Percentiles rank a stretch among this genome's conserved stretches.
Evolutionary conservation across 2,888 invertebrate genomes (phyloP).

Genomic region (Halictus ligatus): DNA sequence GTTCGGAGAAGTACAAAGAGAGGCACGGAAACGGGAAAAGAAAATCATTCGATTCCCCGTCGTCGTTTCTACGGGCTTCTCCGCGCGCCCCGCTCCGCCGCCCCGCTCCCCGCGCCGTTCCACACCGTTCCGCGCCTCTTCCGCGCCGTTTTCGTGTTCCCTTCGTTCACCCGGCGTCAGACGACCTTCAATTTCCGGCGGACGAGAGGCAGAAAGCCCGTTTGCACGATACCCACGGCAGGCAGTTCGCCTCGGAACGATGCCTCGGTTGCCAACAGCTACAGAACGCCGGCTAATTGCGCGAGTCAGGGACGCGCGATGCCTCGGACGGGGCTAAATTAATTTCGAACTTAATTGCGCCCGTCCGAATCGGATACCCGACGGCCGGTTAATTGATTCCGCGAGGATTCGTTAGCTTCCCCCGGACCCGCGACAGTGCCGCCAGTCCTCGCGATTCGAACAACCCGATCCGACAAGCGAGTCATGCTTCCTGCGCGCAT

Average conservation of each 20-base stretch:
- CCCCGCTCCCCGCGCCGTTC: not conserved
- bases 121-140: not conserved
- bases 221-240: constrained; percentile 41
- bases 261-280: constrained; percentile 49
- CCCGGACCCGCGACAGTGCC: not conserved
- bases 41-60: constrained; percentile 30
- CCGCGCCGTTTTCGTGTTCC: constrained; percentile 5
- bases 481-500: not conserved
- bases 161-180: constrained; percentile 22
- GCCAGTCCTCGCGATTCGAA: not conserved
- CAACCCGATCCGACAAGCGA: constrained; percentile 1
- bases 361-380: constrained; percentile 44
- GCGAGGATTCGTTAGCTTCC: constrained; percentile 24
- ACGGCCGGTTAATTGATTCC: constrained; percentile 52
- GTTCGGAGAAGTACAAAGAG: not conserved
- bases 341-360: constrained; percentile 66
- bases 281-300: constrained; percentile 66
- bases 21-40: not conserved
- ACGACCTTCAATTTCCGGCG: constrained; percentile 74
- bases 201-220: constrained; percentile 49
- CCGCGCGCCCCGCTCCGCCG: not conserved
- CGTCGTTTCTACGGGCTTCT: not conserved
- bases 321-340: constrained; percentile 57
- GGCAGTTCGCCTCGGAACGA: constrained; percentile 26
- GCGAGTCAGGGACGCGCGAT: constrained; percentile 48